A percentile compares a stretch with the other conserved stretches of the same genome.
Conservation (phyloP, 2,797 vertebrate species). For the Nannoperca obscura region DNA sequence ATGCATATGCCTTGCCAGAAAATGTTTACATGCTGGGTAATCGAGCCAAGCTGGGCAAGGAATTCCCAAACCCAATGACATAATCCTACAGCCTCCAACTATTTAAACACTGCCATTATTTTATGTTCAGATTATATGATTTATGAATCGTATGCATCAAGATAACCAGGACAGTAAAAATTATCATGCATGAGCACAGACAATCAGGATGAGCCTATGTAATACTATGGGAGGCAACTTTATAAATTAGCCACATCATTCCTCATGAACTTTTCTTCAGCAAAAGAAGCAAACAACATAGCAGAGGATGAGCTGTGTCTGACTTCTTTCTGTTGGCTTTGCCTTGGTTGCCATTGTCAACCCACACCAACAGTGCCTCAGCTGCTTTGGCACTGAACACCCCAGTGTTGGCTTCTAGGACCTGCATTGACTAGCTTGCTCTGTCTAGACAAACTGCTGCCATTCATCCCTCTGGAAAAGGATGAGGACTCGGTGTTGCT, state of each 20-base stretch:
- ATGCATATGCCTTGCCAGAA: constrained; percentile 51
- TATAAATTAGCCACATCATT: not conserved
- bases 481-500: constrained; percentile 19
- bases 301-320: not conserved
- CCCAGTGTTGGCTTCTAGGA: constrained; percentile 18
- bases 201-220: not conserved
- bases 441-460: constrained; percentile 25
- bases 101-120: not conserved
- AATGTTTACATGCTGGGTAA: constrained; percentile 61
- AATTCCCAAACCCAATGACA: constrained; percentile 40
- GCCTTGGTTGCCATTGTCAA: not conserved
- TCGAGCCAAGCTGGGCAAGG: constrained; percentile 46
- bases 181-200: not conserved
- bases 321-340: constrained; percentile 10
- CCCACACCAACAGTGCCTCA: constrained; percentile 10
- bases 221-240: not conserved
- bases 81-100: not conserved
- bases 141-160: not conserved
- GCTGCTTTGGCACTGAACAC: constrained; percentile 17
- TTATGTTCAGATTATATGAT: constrained; percentile 2
- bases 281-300: not conserved
- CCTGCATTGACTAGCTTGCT: not conserved
- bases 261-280: not conserved
- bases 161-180: not conserved
- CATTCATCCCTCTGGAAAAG: constrained; percentile 9